Percentiles rank a stretch among this genome's conserved stretches.
Evolutionary conservation across 1,140 invertebrate genomes (phyloP).

Genomic region (Drosophila simulans): DNA sequence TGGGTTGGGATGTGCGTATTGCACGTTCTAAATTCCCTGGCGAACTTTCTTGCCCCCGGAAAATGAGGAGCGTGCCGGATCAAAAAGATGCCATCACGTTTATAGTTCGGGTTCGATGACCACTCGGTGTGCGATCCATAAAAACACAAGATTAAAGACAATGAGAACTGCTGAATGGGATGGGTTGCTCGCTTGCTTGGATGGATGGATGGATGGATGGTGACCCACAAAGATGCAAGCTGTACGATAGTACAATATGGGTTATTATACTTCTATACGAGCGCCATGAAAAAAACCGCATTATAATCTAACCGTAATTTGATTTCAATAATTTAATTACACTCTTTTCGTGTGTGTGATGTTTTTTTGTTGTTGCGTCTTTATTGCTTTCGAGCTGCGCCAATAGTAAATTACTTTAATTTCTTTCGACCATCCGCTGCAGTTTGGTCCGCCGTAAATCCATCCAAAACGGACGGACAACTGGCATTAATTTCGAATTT

Average conservation of each 20-base stretch:
- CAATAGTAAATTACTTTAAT: constrained; percentile 50
- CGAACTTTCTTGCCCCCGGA: constrained; percentile 5
- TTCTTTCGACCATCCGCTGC: constrained; percentile 30
- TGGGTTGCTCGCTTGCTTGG: neutral
- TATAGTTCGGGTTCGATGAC: constrained; percentile 34
- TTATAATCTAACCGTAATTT: constrained; percentile 79
- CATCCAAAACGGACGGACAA: constrained; percentile 1
- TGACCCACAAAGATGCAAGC: constrained; percentile 47
- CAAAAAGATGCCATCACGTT: constrained; percentile 35
- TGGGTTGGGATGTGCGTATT: neutral
- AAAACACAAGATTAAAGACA: constrained; percentile 22
- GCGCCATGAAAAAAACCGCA: constrained; percentile 12
- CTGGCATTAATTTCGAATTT: constrained; percentile 74
- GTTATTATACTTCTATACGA: constrained; percentile 8
- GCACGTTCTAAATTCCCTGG: constrained; percentile 12
- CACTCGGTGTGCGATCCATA: constrained; percentile 20
- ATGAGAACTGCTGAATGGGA: constrained; percentile 13
- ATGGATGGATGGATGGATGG: neutral
- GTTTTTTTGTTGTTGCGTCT: constrained; percentile 11
- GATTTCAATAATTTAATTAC: constrained; percentile 83
- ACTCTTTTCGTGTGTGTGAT: constrained; percentile 52
- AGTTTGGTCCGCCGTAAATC: constrained; percentile 25
- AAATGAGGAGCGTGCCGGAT: constrained; percentile 24
- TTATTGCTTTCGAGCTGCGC: constrained; percentile 11
- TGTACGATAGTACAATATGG: constrained; percentile 16